Conservation (phyloP, 2,797 vertebrate species). For the Phataginus tetradactyla region DNA sequence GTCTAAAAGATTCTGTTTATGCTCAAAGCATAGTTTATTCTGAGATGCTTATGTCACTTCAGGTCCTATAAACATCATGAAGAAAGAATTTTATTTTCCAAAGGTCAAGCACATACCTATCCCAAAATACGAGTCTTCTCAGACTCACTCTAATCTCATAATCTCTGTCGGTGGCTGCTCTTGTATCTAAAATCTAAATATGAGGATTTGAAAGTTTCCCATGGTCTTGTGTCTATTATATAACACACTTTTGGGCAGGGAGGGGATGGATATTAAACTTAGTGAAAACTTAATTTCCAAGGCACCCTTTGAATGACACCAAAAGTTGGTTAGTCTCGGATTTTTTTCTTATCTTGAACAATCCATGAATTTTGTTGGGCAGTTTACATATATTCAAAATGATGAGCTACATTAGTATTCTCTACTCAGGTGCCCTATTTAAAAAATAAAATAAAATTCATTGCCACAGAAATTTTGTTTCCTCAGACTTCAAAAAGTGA, state of each 20-base stretch:
- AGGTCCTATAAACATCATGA: not conserved
- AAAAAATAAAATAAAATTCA: not conserved
- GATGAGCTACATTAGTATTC: not conserved
- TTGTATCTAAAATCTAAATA: not conserved
- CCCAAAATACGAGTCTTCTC: not conserved
- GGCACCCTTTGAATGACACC: not conserved
- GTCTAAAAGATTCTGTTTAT: not conserved
- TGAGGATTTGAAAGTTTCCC: not conserved
- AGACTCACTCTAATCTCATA: not conserved
- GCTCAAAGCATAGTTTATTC: not conserved
- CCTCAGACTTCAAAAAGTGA: constrained; percentile 52
- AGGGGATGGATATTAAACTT: not conserved
- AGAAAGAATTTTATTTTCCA: constrained; percentile 47
- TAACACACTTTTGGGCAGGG: not conserved
- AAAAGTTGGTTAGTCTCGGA: constrained; percentile 21
- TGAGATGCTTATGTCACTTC: not conserved
- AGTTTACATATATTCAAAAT: constrained; percentile 18
- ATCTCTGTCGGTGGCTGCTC: not conserved
- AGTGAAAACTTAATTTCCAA: constrained; percentile 31
- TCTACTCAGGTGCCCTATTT: not conserved
- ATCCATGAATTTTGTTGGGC: not conserved
- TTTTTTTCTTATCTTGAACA: constrained; percentile 26
- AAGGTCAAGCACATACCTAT: not conserved
- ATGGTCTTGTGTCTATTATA: not conserved
- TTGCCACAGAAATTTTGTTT: constrained; percentile 35